Evolutionary conservation across 2,888 invertebrate genomes (phyloP).

Genomic region (Graphium colonna): DNA sequence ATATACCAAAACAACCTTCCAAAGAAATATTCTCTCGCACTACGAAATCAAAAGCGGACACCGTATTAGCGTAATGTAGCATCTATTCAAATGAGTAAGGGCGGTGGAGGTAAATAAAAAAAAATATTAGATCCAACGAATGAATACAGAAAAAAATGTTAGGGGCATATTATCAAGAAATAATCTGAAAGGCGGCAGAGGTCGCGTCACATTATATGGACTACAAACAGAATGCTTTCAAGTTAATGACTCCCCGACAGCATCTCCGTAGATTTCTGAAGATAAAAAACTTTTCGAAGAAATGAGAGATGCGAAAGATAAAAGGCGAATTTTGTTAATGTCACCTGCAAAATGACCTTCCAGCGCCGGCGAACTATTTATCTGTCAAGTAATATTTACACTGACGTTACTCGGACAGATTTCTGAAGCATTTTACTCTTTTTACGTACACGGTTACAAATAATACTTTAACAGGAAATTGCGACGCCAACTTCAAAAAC

Average conservation of each 20-base stretch:
- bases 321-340: constrained; percentile 18
- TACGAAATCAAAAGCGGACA: neutral
- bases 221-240: constrained; percentile 22
- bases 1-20: neutral
- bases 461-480: no score
- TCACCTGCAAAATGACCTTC: constrained; percentile 10
- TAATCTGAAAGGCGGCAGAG: constrained; percentile 17
- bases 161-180: constrained; percentile 14
- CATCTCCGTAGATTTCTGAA: constrained; percentile 21
- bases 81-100: constrained; percentile 5
- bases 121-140: neutral
- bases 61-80: constrained; percentile 1
- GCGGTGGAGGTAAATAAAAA: constrained; percentile 1
- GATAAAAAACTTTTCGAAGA: constrained; percentile 16
- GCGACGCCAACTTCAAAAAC: no score
- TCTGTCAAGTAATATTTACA: no score
- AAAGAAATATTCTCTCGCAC: neutral
- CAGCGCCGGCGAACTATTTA: neutral
- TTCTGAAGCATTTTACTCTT: no score
- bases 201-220: constrained; percentile 20
- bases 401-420: no score
- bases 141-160: constrained; percentile 17
- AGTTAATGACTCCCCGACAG: constrained; percentile 21
- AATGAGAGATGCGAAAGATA: constrained; percentile 20
- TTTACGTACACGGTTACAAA: no score